Evolutionary conservation across 2,113 vertebrate genomes (phyloP).

Genomic region (Ginglymostoma cirratum): DNA sequence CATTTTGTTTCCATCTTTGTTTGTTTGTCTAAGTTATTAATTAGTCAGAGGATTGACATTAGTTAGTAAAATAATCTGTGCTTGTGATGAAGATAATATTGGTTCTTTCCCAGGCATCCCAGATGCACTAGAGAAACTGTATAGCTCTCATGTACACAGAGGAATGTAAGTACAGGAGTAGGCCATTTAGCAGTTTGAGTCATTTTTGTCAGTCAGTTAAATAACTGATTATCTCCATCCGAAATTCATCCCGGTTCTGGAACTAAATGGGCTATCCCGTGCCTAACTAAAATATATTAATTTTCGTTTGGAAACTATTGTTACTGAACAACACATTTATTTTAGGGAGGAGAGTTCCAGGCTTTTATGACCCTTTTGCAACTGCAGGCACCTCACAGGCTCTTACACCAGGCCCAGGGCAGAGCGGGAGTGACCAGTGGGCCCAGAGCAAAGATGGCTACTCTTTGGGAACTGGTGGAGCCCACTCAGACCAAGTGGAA

Average conservation of each 20-base stretch:
- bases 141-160: not conserved
- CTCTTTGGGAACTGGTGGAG: too few species aligned
- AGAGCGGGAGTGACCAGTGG: too few species aligned
- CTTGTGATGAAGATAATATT: not conserved
- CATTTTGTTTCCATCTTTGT: not conserved
- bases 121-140: not conserved
- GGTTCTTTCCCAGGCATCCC: not conserved
- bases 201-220: not conserved
- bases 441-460: too few species aligned
- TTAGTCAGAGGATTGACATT: not conserved
- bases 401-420: not conserved
- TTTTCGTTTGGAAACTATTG: not conserved
- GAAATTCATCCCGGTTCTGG: not conserved
- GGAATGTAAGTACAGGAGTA: not conserved
- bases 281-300: not conserved
- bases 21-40: not conserved
- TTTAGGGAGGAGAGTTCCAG: not conserved
- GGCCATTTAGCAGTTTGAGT: not conserved
- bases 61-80: not conserved
- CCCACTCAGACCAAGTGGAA: too few species aligned
- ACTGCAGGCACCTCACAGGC: not conserved
- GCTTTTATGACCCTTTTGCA: not conserved
- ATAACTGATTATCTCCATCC: not conserved
- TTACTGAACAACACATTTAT: not conserved
- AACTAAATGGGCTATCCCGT: too few species aligned